Conservation (phyloP, 2,888 invertebrate genomes). For the Heteromyza rotundicornis region DNA sequence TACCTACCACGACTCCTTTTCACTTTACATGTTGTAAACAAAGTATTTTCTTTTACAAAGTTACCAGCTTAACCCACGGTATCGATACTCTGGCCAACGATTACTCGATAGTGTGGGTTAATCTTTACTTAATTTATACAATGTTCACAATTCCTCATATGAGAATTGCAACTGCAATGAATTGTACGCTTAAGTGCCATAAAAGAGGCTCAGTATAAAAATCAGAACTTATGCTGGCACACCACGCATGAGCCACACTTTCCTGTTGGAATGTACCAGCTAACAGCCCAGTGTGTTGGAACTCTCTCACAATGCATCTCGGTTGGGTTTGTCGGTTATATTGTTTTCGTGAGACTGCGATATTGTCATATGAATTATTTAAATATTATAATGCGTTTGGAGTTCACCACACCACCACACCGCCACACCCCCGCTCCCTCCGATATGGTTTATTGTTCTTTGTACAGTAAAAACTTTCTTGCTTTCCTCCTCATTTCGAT, state of each 20-base stretch:
- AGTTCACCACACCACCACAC: background rate
- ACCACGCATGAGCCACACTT: background rate
- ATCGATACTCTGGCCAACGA: too few species aligned
- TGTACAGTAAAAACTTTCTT: background rate
- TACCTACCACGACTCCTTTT: too few species aligned
- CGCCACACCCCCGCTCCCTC: background rate
- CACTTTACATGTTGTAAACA: too few species aligned
- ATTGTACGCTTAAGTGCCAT: background rate
- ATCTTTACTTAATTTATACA: background rate
- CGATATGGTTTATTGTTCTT: constrained; percentile 1
- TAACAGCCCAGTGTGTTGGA: background rate
- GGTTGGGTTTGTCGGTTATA: background rate
- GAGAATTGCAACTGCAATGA: background rate
- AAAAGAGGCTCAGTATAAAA: background rate
- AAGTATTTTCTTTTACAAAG: too few species aligned
- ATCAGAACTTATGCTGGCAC: background rate
- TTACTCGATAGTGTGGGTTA: background rate
- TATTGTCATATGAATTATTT: background rate
- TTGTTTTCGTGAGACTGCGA: background rate
- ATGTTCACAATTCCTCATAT: background rate
- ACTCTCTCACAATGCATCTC: too few species aligned
- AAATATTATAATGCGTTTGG: background rate
- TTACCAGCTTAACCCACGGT: too few species aligned
- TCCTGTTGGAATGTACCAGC: background rate
- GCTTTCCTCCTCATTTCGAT: background rate